Evolutionary conservation across 2,113 vertebrate genomes (phyloP).

Genomic region (Caloenas nicobarica): DNA sequence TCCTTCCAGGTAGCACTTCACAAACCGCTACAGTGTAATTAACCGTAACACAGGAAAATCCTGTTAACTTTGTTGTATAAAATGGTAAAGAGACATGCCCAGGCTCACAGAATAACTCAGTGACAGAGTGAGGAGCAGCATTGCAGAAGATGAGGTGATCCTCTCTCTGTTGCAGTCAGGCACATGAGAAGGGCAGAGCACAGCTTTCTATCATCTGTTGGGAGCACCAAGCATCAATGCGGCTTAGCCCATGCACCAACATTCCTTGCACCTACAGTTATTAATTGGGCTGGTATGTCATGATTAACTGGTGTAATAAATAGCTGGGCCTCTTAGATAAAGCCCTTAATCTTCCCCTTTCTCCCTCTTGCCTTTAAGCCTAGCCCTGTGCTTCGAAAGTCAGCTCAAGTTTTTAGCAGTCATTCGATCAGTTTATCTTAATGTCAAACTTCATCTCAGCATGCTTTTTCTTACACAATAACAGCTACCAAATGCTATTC

Average conservation of each 20-base stretch:
- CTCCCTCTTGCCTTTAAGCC: background rate
- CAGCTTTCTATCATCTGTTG: background rate
- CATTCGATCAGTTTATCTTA: background rate
- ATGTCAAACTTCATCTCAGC: background rate
- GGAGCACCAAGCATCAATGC: background rate
- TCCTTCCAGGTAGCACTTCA: background rate
- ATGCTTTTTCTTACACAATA: background rate
- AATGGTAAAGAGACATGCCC: background rate
- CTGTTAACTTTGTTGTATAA: background rate
- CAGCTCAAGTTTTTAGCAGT: background rate
- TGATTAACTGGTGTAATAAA: background rate
- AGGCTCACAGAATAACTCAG: background rate
- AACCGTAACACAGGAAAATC: background rate
- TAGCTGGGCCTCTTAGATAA: background rate
- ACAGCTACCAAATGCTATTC: background rate
- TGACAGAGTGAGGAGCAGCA: rapidly evolving
- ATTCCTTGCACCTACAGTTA: background rate
- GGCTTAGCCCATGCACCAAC: background rate
- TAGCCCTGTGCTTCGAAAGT: background rate
- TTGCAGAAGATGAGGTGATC: background rate
- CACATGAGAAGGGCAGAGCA: background rate
- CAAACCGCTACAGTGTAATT: background rate
- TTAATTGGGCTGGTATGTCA: background rate
- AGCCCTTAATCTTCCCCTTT: background rate
- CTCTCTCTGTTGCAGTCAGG: background rate